Evolutionary conservation across 2,888 invertebrate genomes (phyloP), one percentile per base, ranked within the genome.

Genomic region (Amaurobius ferox): DNA sequence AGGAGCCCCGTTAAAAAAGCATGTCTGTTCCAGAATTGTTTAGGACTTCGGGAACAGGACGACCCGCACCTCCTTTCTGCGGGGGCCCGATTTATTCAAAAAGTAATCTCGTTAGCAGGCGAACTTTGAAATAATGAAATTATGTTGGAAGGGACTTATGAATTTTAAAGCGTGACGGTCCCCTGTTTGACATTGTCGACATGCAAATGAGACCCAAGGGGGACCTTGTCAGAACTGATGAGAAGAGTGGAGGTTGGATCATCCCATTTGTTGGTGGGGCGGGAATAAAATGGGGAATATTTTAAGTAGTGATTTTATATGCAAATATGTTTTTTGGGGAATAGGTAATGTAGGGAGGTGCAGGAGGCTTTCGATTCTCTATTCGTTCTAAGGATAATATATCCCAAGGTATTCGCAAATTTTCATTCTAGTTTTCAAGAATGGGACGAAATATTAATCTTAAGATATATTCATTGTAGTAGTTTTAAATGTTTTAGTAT

Each of bases 191-290:
- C 48, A 66, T 81, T 83, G 70, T 83, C 70, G 70, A 71, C 64
- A 83, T 83, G 81, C 76, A 83, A 76, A 83, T 83, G 61, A 70
- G 70, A 76, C 81, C 71, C 81, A 76, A 62, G 81, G 81, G 81
- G 76, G 81, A 76, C 70, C 70, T 67, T 29, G 62, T 28, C 40
- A 76, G 28, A 55, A 32, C n/a, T 48, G 73, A 73, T 35, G 61
- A 73, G 73, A 5, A 11, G 7, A n/a, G 48, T 44, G n/a, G 62
- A 39, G 62, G 35, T n/a, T 16, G 13, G 13, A 5, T 5, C 55
- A 55, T 23, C 19, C 55, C 55, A 19, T 23, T 55, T 55, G 55
- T 23, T 3, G 16, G 55, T 3, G 55, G 16, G 55, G 55, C 55
- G 55, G 55, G 55, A 55, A 23, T 55, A 55, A 55, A 55, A 55